Base-by-base conservation (phyloP, 2,113 vertebrate genomes). In the Polypterus senegalus region DNA sequence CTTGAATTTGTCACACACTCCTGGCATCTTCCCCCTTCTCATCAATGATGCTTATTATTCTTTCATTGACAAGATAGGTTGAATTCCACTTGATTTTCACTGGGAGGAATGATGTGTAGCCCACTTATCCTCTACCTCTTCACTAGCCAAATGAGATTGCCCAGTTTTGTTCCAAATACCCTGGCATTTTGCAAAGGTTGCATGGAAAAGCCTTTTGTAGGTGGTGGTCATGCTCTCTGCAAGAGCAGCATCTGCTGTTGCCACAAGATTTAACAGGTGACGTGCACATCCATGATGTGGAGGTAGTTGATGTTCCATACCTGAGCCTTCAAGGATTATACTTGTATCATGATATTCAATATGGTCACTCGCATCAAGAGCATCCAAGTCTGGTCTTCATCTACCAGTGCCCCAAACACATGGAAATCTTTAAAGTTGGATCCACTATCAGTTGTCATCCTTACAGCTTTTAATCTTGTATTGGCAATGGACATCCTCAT, bases 381-480 rank as follows among this genome's bases (percentile, higher is more conserved):
- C 53, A 62, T 62, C 49, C n/a, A 47, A n/a, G 49, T 62, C 61
- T 62, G 53, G 1, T 54, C 8, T 52, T 62, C 61, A 62, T 47
- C 53, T 62, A 56, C 9, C 48, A 61, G 64, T 47, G 9, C 7
- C 48, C 53, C 64, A 61, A 61, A 66, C 9, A 66, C 59, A 48
- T 61, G 54, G 59, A 66, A 61, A 56, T 54, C 59, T 61, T 66
- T 66, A 7, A 66, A 53, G 60, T 66, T 66, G 47, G 47, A 66
- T 62, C 64, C 54, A 66, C 60, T 61, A 51, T 61, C 60, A 52
- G 54, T 61, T 57, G 54, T 66, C n/a, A 49, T 62, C 9, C 49
- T 66, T 59, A 67, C 62, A 54, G 64, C 52, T 58, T 65, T 67
- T 63, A 11, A 60, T 67, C 10, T 48, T 62, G 49, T 59, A 59